Conservation (phyloP, 1,140 invertebrate species). For the Artemia franciscana region DNA sequence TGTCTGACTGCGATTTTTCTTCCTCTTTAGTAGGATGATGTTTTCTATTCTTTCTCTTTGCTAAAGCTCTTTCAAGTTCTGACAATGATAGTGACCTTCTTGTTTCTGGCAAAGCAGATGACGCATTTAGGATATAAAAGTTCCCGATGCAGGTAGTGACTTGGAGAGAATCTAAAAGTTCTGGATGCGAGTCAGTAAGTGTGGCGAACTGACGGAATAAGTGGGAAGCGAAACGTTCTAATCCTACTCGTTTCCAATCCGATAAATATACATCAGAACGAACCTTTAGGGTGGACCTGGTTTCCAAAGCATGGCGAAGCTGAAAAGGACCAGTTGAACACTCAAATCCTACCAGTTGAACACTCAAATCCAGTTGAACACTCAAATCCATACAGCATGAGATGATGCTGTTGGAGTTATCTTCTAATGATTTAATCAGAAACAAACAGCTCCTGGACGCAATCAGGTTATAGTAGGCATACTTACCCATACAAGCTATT, state of each 20-base stretch:
- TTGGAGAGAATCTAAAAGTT: neutral
- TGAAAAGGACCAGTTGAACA: neutral
- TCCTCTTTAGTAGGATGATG: neutral
- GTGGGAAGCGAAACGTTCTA: neutral
- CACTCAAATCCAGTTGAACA: neutral
- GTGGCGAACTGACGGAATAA: neutral
- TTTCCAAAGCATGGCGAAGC: neutral
- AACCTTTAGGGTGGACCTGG: neutral
- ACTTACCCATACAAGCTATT: neutral
- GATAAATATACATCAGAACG: neutral
- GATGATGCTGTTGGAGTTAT: neutral
- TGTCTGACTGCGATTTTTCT: neutral
- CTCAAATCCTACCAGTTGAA: neutral
- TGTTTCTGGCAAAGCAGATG: neutral
- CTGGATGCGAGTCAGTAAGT: neutral
- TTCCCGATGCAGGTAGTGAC: neutral
- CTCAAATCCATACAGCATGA: neutral
- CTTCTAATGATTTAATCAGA: neutral
- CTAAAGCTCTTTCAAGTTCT: too few species aligned
- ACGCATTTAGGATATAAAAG: neutral
- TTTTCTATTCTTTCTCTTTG: neutral
- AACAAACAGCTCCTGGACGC: neutral
- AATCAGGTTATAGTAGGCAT: neutral
- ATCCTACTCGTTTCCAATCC: neutral
- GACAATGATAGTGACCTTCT: neutral